A percentile compares a stretch with the other conserved stretches of the same genome.
Conservation (phyloP, 2,797 vertebrate genomes). For the Schizopygopsis malacanthus region DNA sequence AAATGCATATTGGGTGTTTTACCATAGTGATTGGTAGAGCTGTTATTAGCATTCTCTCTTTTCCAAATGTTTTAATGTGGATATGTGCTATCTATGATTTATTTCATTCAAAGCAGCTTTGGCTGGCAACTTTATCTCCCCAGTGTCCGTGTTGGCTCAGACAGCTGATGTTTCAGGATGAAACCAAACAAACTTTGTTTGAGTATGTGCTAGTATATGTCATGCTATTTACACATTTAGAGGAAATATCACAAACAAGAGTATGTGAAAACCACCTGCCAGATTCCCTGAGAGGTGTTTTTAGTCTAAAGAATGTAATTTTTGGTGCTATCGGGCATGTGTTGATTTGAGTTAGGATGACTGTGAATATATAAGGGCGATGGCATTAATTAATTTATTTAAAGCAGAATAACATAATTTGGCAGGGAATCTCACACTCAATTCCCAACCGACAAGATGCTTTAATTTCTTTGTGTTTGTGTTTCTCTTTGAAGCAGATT, state of each 20-base stretch:
- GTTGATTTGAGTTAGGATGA: constrained; percentile 13
- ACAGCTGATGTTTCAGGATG: constrained; percentile 19
- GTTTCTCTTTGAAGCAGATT: constrained; percentile 83
- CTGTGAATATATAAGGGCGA: constrained; percentile 1
- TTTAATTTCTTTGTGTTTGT: constrained; percentile 48
- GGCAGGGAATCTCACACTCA: constrained; percentile 12
- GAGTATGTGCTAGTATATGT: constrained; percentile 8
- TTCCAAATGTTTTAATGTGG: neutral
- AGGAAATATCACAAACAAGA: neutral
- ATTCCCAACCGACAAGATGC: neutral
- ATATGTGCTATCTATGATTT: neutral
- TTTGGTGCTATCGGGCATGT: neutral
- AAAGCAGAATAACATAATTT: constrained; percentile 25
- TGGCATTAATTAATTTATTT: constrained; percentile 35
- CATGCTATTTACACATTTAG: constrained; percentile 23
- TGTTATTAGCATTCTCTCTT: neutral
- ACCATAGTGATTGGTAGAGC: neutral
- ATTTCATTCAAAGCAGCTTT: neutral
- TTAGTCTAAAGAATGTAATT: neutral
- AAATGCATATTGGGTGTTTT: neutral
- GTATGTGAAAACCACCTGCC: constrained; percentile 9
- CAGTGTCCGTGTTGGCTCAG: constrained; percentile 11
- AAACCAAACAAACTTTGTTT: constrained; percentile 29
- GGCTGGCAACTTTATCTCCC: neutral
- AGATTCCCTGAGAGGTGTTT: constrained; percentile 9